phyloP scores from a whole-genome alignment of 30 jellyfish, hydroid and myxozoan species.

The Cassiopea xamachana region DNA sequence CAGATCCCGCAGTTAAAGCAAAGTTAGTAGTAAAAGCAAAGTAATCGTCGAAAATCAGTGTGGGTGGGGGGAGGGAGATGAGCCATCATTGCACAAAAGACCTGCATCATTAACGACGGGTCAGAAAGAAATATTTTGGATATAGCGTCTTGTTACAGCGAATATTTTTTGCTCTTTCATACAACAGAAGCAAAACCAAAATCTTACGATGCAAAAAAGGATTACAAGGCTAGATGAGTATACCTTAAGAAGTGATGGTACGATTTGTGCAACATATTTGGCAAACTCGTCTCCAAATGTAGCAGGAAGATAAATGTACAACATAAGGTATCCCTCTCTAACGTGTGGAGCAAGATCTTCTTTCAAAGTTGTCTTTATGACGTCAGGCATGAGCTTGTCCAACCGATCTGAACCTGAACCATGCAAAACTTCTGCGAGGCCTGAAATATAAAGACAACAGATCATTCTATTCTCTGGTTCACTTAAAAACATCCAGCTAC shows the following conservation, averaged over 20 bases:
- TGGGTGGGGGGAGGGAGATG: too few species aligned
- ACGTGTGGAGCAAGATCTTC: conserved; percentile 95
- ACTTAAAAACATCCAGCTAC: not conserved
- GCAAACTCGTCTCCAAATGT: conserved; percentile 93
- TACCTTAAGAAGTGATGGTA: conserved; percentile 95
- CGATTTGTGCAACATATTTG: conserved; percentile 76
- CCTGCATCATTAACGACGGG: too few species aligned
- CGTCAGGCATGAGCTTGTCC: conserved; percentile 98
- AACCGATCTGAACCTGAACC: conserved; percentile 92
- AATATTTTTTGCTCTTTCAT: too few species aligned
- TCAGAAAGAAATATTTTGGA: too few species aligned
- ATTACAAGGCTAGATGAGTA: not conserved
- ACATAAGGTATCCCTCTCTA: conserved; percentile 96
- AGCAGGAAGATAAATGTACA: conserved; percentile 91
- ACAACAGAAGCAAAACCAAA: too few species aligned
- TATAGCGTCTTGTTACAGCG: too few species aligned
- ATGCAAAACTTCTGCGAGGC: conserved; percentile 93
- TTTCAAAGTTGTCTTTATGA: conserved; percentile 88
- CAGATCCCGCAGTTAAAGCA: too few species aligned
- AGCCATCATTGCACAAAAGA: too few species aligned
- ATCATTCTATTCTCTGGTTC: not conserved
- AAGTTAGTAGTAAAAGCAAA: too few species aligned
- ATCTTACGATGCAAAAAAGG: too few species aligned
- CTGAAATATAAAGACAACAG: not conserved
- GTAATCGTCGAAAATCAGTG: too few species aligned